These are phyloP conservation scores for Coenonympha glycerion DNA, from an alignment of 2,888 invertebrate species.

Conservation along the genomic window DNA sequence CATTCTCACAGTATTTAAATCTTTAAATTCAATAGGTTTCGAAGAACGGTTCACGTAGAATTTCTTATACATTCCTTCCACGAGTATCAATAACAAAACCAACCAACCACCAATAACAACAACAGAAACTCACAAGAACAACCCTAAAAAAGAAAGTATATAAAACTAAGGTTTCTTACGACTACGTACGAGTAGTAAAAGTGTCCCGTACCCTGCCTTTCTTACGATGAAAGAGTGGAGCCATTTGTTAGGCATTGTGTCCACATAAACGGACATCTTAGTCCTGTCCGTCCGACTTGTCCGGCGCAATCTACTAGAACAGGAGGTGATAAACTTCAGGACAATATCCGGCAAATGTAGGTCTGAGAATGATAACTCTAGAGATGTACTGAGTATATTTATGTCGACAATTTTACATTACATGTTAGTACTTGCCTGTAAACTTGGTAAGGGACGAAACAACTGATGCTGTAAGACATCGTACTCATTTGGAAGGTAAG, in stretches of 20 bases:
- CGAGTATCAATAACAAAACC: too few relatives aligned
- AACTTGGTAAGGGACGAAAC: too few relatives aligned
- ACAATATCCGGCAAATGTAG: neutral
- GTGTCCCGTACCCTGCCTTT: neutral
- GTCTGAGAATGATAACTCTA: neutral
- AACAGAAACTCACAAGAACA: neutral
- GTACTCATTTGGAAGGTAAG: too few relatives aligned
- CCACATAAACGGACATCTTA: neutral
- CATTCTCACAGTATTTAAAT: too few relatives aligned
- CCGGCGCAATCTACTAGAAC: neutral
- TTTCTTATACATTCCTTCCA: too few relatives aligned
- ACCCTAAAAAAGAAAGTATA: neutral
- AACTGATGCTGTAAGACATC: too few relatives aligned
- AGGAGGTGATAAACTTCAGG: neutral
- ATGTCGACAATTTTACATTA: too few relatives aligned
- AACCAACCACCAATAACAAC: neutral
- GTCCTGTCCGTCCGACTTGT: neutral
- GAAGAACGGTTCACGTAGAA: too few relatives aligned
- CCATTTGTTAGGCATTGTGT: slow-evolving; percentile 2
- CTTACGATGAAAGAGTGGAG: neutral
- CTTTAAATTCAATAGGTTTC: too few relatives aligned
- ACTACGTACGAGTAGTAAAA: neutral
- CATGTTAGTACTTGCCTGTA: too few relatives aligned
- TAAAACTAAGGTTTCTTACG: neutral
- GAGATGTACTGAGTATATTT: too few relatives aligned